Conservation (phyloP, 2,113 vertebrate species). For the Serilophus lunatus region DNA sequence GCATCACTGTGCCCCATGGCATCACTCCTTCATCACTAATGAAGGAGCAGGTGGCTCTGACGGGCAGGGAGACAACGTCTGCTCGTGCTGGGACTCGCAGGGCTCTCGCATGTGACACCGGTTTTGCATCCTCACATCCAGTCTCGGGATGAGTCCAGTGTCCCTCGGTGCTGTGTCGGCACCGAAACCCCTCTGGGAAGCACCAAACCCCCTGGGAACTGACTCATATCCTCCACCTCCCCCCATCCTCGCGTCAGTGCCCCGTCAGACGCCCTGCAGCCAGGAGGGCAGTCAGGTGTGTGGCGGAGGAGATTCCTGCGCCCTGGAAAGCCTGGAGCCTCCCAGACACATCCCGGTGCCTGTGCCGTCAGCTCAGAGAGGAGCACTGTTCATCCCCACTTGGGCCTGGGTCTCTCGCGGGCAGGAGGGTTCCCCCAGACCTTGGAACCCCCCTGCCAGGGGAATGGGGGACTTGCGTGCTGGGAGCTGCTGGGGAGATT, state of each 20-base stretch:
- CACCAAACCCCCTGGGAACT: neutral
- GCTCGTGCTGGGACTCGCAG: neutral
- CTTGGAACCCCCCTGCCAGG: neutral
- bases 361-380: no score
- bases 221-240: neutral
- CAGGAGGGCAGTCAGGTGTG: neutral
- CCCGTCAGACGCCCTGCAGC: neutral
- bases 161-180: accelerated
- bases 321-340: accelerated
- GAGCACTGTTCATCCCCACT: accelerated
- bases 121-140: neutral
- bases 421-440: neutral
- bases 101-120: accelerated
- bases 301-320: neutral
- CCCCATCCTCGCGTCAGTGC: accelerated
- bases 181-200: neutral
- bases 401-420: accelerated
- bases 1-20: neutral
- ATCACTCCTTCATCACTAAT: neutral
- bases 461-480: accelerated
- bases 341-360: neutral
- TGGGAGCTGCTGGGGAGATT: neutral
- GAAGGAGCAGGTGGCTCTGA: neutral
- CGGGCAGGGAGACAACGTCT: accelerated
- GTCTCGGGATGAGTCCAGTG: neutral